A percentile compares a stretch with the other conserved stretches of the same genome.
phyloP scores from a whole-genome alignment of 2,797 vertebrate genomes.

The Intellagama lesueurii region DNA sequence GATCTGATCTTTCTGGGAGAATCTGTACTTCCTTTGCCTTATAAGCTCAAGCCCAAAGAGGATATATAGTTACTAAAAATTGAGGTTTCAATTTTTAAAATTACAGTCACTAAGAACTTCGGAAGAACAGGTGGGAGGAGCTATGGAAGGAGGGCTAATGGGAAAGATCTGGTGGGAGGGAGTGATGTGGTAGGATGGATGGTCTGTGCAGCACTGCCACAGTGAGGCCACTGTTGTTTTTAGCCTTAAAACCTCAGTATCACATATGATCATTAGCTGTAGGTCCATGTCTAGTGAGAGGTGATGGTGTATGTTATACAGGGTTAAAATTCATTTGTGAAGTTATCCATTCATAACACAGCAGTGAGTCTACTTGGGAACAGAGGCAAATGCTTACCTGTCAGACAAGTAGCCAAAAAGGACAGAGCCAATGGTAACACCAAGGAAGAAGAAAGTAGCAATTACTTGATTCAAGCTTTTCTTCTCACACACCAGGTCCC shows the following conservation, averaged over 20 bases:
- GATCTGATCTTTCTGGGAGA: not conserved
- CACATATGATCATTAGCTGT: not conserved
- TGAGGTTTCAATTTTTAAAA: not conserved
- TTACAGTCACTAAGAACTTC: not conserved
- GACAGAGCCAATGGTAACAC: conserved; percentile 81
- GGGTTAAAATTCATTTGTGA: not conserved
- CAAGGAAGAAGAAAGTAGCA: conserved; percentile 84
- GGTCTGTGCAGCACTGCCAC: no score
- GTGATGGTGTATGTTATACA: no score
- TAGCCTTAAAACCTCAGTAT: not conserved
- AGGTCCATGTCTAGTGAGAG: not conserved
- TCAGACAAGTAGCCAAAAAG: conserved; percentile 84
- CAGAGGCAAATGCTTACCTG: conserved; percentile 69
- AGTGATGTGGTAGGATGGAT: no score
- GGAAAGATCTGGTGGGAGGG: no score
- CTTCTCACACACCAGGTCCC: conserved; percentile 84
- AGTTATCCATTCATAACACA: not conserved
- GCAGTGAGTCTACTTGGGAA: not conserved
- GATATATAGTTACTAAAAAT: not conserved
- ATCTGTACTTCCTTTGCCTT: not conserved
- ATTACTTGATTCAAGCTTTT: conserved; percentile 78
- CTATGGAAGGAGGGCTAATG: no score
- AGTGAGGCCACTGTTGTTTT: not conserved
- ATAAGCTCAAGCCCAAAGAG: no score
- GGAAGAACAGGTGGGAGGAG: no score